Base-by-base conservation (phyloP, 2,113 vertebrate genomes). In the Lutjanus erythropterus region DNA sequence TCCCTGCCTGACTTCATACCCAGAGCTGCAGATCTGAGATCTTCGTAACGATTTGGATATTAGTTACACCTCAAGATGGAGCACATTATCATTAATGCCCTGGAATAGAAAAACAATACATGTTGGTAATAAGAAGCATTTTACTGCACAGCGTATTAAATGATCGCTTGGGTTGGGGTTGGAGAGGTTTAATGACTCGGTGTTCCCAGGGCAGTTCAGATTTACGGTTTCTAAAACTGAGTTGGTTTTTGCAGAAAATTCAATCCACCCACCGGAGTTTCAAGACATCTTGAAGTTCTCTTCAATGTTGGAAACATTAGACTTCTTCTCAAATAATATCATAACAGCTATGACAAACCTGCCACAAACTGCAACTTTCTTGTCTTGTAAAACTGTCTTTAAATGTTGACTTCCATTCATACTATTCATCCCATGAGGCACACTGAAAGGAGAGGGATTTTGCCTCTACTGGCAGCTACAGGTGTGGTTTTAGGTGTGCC, bases 1-100 rank as follows among this genome's bases (percentile, higher is more conserved):
- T 50, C 29, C 29, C 18, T 27, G 75, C 46, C 66, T 46, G 67
- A 71, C 21, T 61, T 14, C 19, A 41, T 61, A 31, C 12, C 10
- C 6, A 21, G 8, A 27, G 59, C 16, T 27, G 35, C 49, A 46
- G 27, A 21, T 71, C 27, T 46, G 37, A 65, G 23, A 42, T 62
- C 46, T 42, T 31, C 23, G 25, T 14, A 52, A 25, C 9, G 0
- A 41, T 31, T 12, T 55, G 58, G n/a, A 55, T 23, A 47, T 69
- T 29, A 76, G 42, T 49, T 27, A 47, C 31, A 47, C 6, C 49
- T 14, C 37, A 29, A 47, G 16, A 44, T 5, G 21, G 50, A 56
- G 21, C 4, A 16, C 64, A 5, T 6, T 29, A 12, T 14, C 31
- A 23, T 49, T n/a, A 42, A 27, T 39, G n/a, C 19, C 21, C 29